Evolutionary conservation across 2,888 invertebrate species (phyloP).

Genomic region (Diplolepis rosae): DNA sequence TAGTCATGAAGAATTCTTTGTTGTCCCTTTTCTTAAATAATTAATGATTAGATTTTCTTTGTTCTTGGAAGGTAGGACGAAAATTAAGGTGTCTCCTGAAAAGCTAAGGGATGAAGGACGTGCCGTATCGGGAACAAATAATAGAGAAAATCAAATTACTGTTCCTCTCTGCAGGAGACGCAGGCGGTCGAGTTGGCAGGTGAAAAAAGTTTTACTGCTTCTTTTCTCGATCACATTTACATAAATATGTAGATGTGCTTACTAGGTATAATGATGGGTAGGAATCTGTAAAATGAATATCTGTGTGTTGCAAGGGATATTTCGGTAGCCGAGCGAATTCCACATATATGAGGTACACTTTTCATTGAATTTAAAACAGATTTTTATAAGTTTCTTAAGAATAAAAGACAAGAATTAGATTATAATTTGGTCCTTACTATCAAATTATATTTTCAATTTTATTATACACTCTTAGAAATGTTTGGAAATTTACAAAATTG

Average conservation of each 20-base stretch:
- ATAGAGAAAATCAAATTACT: slow-evolving; percentile 38
- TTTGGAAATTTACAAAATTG: no score
- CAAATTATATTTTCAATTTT: no score
- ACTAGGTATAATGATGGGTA: slow-evolving; percentile 30
- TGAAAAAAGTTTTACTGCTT: slow-evolving; percentile 47
- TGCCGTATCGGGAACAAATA: slow-evolving; percentile 18
- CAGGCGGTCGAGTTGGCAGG: slow-evolving; percentile 47
- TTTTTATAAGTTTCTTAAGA: no score
- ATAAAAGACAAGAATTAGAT: no score
- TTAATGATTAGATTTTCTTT: background rate
- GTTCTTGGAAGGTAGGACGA: slow-evolving; percentile 15
- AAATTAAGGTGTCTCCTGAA: slow-evolving; percentile 33
- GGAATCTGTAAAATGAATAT: slow-evolving; percentile 35
- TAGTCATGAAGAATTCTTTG: background rate
- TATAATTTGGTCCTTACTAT: no score
- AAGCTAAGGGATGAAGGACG: slow-evolving; percentile 8
- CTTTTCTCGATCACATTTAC: slow-evolving; percentile 48
- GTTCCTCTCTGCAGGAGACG: slow-evolving; percentile 43
- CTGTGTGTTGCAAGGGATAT: slow-evolving; percentile 61
- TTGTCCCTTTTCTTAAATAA: slow-evolving; percentile 2
- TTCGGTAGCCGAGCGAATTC: slow-evolving; percentile 58
- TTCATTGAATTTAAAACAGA: no score
- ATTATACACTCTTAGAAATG: no score
- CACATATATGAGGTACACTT: slow-evolving; percentile 32
- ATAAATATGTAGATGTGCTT: slow-evolving; percentile 46